Percentiles rank a stretch among this genome's conserved stretches.
Evolutionary conservation across 2,888 invertebrate species (phyloP).

Genomic region (Adineta ricciae): DNA sequence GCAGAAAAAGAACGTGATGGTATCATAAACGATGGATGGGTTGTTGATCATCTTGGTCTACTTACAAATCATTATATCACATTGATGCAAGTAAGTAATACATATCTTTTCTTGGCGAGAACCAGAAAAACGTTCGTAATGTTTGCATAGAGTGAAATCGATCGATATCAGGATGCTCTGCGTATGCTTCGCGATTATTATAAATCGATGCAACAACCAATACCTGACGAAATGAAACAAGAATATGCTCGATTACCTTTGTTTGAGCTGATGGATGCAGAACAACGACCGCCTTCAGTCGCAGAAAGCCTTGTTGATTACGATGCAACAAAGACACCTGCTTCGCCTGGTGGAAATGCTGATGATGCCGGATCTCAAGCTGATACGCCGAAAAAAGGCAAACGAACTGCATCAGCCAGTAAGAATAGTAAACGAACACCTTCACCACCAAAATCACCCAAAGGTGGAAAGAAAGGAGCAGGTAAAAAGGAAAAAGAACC

Average conservation of each 20-base stretch:
- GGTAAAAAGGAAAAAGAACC: neutral
- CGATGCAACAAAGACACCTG: neutral
- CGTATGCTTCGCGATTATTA: constrained; percentile 49
- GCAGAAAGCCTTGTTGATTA: constrained; percentile 15
- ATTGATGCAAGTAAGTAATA: constrained; percentile 42
- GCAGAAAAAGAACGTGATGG: constrained; percentile 45
- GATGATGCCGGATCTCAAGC: neutral
- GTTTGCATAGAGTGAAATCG: constrained; percentile 41
- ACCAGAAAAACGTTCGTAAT: neutral
- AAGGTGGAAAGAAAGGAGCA: neutral
- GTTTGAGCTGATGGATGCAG: constrained; percentile 41
- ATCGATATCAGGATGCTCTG: constrained; percentile 48
- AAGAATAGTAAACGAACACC: constrained; percentile 16
- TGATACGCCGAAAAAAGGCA: neutral
- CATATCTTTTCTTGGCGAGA: neutral
- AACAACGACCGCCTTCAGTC: neutral
- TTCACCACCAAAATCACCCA: neutral
- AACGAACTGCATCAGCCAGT: neutral
- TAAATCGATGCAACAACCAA: constrained; percentile 45
- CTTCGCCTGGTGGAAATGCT: neutral
- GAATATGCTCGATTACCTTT: constrained; percentile 46
- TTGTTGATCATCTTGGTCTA: constrained; percentile 47
- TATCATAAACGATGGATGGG: constrained; percentile 47
- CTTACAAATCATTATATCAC: constrained; percentile 48
- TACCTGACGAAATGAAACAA: constrained; percentile 43